Conservation (phyloP, 1,140 invertebrate species). For the Drosophila nigromelanica region DNA sequence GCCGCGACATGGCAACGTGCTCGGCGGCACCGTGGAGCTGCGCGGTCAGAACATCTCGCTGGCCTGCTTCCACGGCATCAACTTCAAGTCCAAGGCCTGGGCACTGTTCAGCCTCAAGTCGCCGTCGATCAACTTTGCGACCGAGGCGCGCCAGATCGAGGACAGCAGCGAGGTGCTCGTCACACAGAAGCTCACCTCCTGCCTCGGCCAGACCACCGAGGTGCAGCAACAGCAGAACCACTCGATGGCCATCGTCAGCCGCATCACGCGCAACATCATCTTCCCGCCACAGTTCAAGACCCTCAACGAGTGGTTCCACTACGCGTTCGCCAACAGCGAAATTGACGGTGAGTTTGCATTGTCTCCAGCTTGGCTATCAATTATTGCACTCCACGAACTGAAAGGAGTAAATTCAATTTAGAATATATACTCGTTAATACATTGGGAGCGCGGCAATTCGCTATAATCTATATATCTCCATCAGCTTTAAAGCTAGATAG, state of each 20-base stretch:
- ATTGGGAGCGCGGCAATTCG: no score
- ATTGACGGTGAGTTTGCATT: constrained; percentile 90
- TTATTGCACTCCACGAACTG: no score
- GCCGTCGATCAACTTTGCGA: constrained; percentile 97
- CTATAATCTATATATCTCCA: background rate
- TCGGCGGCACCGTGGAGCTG: constrained; percentile 96
- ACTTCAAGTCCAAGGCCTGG: constrained; percentile 98
- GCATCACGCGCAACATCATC: constrained; percentile 94
- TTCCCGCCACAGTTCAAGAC: constrained; percentile 98
- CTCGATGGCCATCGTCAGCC: constrained; percentile 96
- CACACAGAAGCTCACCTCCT: constrained; percentile 95
- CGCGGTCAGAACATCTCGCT: constrained; percentile 96
- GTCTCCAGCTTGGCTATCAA: no score
- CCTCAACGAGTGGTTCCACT: constrained; percentile 98
- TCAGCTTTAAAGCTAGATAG: no score
- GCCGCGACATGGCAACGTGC: constrained; percentile 91
- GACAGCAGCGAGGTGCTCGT: constrained; percentile 86
- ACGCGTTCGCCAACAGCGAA: constrained; percentile 96
- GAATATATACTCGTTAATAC: no score
- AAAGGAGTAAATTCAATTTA: no score
- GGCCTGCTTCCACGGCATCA: constrained; percentile 98
- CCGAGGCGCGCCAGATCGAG: constrained; percentile 94
- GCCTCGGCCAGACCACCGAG: constrained; percentile 89
- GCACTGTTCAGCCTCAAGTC: constrained; percentile 97
- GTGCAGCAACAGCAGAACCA: constrained; percentile 89